phyloP scores from a whole-genome alignment of 2,797 vertebrate species.

The Gymnodraco acuticeps region DNA sequence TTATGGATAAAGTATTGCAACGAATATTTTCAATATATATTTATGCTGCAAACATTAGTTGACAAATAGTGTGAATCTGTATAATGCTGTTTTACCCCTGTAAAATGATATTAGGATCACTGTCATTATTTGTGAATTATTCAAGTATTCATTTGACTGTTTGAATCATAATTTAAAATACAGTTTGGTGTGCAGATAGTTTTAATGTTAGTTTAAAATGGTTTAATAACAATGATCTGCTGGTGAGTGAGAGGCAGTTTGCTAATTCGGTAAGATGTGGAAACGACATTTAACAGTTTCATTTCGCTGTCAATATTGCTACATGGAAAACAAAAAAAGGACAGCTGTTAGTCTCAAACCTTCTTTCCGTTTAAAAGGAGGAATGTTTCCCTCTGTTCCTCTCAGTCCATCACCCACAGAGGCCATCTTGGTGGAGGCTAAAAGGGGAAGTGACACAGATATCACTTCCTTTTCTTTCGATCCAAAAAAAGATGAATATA shows the following conservation, averaged over 20 bases:
- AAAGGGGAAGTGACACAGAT: constrained; percentile 22
- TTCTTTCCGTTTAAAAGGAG: neutral
- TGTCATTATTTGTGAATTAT: neutral
- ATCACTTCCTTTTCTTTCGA: constrained; percentile 26
- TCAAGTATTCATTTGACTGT: neutral
- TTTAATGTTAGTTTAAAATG: neutral
- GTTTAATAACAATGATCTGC: neutral
- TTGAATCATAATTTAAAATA: neutral
- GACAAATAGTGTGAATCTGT: neutral
- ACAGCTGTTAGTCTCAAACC: constrained; percentile 12
- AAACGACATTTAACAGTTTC: neutral
- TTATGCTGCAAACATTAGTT: neutral
- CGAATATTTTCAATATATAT: neutral
- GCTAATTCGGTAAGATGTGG: neutral
- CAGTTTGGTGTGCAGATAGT: neutral
- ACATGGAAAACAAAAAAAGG: neutral
- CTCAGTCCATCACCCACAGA: constrained; percentile 10
- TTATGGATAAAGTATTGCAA: neutral
- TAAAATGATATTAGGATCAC: neutral
- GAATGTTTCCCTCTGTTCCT: constrained; percentile 1
- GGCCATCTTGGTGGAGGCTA: neutral
- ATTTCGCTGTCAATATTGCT: too few relatives aligned
- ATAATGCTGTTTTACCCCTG: neutral
- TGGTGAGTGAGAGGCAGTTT: neutral
- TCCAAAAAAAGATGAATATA: neutral